Base-by-base conservation (phyloP, 2,888 invertebrate species). In the Eucriotettix oculatus region DNA sequence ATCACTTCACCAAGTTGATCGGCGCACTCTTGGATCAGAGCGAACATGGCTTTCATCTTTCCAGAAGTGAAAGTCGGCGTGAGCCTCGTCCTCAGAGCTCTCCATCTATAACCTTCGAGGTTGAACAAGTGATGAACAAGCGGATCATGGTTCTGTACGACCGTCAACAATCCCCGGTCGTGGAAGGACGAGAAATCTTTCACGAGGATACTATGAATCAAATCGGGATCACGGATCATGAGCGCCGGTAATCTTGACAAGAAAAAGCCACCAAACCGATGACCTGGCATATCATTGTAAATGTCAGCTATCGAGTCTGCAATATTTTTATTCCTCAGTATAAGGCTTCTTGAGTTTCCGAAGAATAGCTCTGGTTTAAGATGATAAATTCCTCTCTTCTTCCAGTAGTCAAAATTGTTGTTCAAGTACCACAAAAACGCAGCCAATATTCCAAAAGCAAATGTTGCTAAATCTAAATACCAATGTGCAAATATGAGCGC, bases 261-360 rank as follows among this genome's bases (percentile, higher is more conserved):
- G 40, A 58, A 56, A 16, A 57, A 55, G 1, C 64, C 64, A n/a
- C 44, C 60, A 17, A 62, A 62, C 12, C 53, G 44, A 10, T 64
- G 59, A 10, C 62, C 62, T 3, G 58, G 67, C 44, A 77, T 62
- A 1, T 61, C 66, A 63, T 76, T 75, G 44, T 68, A 65, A 44
- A 71, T 71, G 43, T 63, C 60, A 73, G 74, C 42, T 11, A 54
- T 44, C 16, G 52, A 17, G 14, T 61, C 56, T 9, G 48, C 56
- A 10, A 56, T 43, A 12, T 55, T 42, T 14, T 42, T 48, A 5
- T 52, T 55, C 44, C 62, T 40, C 10, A 62, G 52, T 16, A 64
- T 59, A 12, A 59, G 16, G 29, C 52, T 54, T 10, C 54, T 43
- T 1, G 56, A 43, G 53, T 63, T 62, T 2, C 64, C 64, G 42